Conservation (phyloP, 2,888 invertebrate genomes). For the Pilophorus perplexus region DNA sequence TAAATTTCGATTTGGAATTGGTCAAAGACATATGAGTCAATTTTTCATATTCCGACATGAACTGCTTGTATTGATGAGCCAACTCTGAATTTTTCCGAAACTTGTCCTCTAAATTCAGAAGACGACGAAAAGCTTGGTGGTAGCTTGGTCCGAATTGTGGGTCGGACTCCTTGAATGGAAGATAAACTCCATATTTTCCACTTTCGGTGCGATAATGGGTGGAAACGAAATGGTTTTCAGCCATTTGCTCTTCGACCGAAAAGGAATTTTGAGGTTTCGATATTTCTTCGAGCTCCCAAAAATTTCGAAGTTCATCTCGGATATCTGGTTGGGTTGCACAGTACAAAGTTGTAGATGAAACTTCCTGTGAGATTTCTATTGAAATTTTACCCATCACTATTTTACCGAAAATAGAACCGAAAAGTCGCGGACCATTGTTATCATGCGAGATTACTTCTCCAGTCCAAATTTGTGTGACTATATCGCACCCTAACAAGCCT, state of each 20-base stretch:
- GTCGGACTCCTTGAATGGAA: slow-evolving; percentile 4
- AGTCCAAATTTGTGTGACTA: background rate
- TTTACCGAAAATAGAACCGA: too few species aligned
- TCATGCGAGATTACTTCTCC: background rate
- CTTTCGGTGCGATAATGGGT: background rate
- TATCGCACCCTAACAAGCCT: slow-evolving; percentile 5
- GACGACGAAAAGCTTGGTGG: background rate
- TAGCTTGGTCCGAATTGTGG: background rate
- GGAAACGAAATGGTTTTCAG: slow-evolving; percentile 11
- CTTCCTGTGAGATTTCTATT: background rate
- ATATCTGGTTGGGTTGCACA: background rate
- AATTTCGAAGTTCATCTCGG: background rate
- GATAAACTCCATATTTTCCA: slow-evolving; percentile 13
- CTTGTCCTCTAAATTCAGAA: slow-evolving; percentile 24
- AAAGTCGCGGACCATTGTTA: background rate
- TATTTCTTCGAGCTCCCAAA: slow-evolving; percentile 30
- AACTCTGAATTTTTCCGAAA: background rate
- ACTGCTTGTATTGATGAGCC: background rate
- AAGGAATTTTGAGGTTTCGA: background rate
- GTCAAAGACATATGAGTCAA: background rate
- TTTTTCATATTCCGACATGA: too few species aligned
- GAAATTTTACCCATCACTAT: slow-evolving; percentile 8
- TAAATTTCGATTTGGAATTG: background rate
- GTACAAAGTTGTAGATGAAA: background rate
- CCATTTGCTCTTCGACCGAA: background rate